Evolutionary conservation across 2,113 vertebrate genomes (phyloP), one percentile per base, ranked within the genome.

Genomic region (Archocentrus centrarchus): DNA sequence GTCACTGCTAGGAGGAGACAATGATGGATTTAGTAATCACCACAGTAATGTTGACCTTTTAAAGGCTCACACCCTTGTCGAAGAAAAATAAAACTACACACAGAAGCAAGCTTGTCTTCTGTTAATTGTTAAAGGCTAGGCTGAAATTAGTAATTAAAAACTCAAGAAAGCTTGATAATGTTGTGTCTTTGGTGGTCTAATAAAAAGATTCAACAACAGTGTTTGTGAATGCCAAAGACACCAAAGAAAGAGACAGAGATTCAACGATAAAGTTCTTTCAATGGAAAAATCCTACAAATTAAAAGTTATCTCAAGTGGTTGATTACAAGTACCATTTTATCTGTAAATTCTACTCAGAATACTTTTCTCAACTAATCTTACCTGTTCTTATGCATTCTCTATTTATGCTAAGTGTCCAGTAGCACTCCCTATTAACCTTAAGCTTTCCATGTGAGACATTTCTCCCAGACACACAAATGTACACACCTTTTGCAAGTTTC

Each of bases 401-500:
- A 37, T 39, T 35, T 39, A 10, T 39, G 41, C 83, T 75, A 68
- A 77, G 73, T 41, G 79, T 22, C 76, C 32, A 89, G 44, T 76
- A 88, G 63, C 41, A 58, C 63, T 84, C 22, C 63, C 75, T 75
- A 82, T 90, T 90, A 75, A 83, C 73, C 30, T 78, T 35, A 61
- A 78, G 44, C 24, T 17, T 61, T 39, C 58, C 37, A 39, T 73
- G 73, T 73, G 50, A 86, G 55, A 70, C 82, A 73, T 83, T 82
- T 64, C 24, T 73, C 55, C 64, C 60, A 61, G 58, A 79, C 50
- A 82, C 55, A 88, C 73, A 90, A 76, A 86, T 85, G 66, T 79
- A 78, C 83, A 80, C 83, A 81, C 62, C 41, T 79, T 90, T 89
- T 88, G 87, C 86, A 89, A 59, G 90, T 93, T 94, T 92, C 86